A percentile compares a stretch with the other conserved stretches of the same genome.
Evolutionary conservation across 2,888 invertebrate species (phyloP).

Genomic region (Brachypalpus laphriformis): DNA sequence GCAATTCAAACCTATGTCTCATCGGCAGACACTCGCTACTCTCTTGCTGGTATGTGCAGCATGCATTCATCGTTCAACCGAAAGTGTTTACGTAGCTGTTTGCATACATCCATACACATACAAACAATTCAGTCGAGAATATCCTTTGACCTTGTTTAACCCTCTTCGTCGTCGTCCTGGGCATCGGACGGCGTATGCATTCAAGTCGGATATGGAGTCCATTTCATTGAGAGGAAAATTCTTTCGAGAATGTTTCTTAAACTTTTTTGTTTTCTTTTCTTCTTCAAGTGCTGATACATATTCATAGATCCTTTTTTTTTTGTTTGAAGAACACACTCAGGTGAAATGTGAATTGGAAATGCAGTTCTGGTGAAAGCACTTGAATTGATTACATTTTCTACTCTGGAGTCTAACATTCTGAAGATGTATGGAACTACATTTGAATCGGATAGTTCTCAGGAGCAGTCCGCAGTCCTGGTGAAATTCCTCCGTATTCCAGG

Average conservation of each 20-base stretch:
- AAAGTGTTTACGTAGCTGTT: slow-evolving; percentile 47
- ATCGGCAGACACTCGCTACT: background rate
- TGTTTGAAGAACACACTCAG: too few relatives aligned
- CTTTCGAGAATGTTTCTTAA: background rate
- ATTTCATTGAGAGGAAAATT: background rate
- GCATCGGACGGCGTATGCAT: too few relatives aligned
- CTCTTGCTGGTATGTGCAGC: background rate
- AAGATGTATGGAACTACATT: background rate
- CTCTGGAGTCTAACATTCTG: background rate
- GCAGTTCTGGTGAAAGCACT: slow-evolving; percentile 37
- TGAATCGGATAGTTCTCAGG: background rate
- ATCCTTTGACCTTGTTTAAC: slow-evolving; percentile 57
- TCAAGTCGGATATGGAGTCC: slow-evolving; percentile 6
- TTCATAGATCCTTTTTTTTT: background rate
- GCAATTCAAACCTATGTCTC: background rate
- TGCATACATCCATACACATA: background rate
- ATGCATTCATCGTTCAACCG: slow-evolving; percentile 5
- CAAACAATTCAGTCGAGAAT: slow-evolving; percentile 21
- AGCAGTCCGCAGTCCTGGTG: too few relatives aligned
- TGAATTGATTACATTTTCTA: slow-evolving; percentile 24
- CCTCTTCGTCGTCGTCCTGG: slow-evolving; percentile 1
- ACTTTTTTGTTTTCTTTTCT: background rate
- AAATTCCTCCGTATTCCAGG: too few relatives aligned
- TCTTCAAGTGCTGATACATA: background rate
- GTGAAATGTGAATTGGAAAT: slow-evolving; percentile 4